Conservation (phyloP, 2,113 vertebrate species). For the Eptatretus burgeri region DNA sequence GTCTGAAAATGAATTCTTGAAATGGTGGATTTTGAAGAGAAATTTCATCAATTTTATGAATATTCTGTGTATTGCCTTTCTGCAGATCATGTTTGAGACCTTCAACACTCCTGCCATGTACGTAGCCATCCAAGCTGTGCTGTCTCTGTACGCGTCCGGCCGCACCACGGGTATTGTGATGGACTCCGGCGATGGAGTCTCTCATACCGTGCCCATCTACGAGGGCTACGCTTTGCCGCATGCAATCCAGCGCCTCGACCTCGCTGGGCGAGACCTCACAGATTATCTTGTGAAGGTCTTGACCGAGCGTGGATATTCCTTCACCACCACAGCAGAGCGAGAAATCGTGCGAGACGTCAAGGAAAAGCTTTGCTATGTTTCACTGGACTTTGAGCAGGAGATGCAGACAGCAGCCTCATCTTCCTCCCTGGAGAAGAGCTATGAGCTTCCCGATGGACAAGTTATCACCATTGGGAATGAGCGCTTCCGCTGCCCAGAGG, state of each 20-base stretch:
- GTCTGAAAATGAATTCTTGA: too few relatives aligned
- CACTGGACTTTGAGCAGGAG: constrained; percentile 36
- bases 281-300: constrained; percentile 47
- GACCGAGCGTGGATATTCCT: constrained; percentile 19
- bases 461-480: constrained; percentile 36
- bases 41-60: background rate
- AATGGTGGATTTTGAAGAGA: too few relatives aligned
- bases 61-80: background rate
- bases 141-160: constrained; percentile 24
- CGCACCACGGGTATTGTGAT: constrained; percentile 30
- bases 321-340: constrained; percentile 19
- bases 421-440: constrained; percentile 35
- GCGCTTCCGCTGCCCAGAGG: constrained; percentile 30
- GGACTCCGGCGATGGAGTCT: constrained; percentile 38
- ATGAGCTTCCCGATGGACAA: constrained; percentile 27
- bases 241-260: constrained; percentile 18
- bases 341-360: constrained; percentile 18
- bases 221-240: constrained; percentile 30
- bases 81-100: constrained; percentile 39
- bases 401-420: constrained; percentile 29
- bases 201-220: constrained; percentile 38
- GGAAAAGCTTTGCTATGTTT: constrained; percentile 19
- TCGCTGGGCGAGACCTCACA: constrained; percentile 33
- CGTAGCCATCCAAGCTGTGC: constrained; percentile 22
- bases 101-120: constrained; percentile 33